A percentile compares a stretch with the other conserved stretches of the same genome.
These are phyloP conservation scores for Mareca strepera DNA, from an alignment of 2,797 vertebrate species.

Conservation along the genomic window DNA sequence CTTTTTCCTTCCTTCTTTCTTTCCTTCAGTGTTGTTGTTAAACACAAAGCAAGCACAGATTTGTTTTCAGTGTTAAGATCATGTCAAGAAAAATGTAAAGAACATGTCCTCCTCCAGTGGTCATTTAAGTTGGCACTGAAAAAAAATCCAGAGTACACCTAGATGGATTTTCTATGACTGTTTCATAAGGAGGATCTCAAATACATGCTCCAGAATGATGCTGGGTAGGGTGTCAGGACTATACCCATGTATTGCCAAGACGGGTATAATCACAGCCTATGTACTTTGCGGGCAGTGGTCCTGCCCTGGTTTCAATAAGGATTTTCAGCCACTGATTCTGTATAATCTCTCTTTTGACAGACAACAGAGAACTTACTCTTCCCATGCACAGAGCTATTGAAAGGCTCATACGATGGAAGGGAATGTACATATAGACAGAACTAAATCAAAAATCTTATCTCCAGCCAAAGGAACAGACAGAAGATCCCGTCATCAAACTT, in stretches of 20 bases:
- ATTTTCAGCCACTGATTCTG: background rate
- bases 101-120: accelerated
- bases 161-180: background rate
- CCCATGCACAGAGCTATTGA: background rate
- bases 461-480: background rate
- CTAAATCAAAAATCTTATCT: background rate
- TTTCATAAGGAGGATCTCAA: background rate
- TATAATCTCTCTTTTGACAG: background rate
- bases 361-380: background rate
- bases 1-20: too few species aligned
- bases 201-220: background rate
- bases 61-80: background rate
- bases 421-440: background rate
- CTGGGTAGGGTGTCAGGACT: background rate
- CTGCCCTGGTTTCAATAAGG: background rate
- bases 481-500: background rate
- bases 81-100: background rate
- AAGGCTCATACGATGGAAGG: background rate
- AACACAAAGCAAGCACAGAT: background rate
- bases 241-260: background rate
- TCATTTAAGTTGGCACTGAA: background rate
- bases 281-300: background rate
- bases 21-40: background rate
- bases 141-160: background rate
- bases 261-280: background rate